Evolutionary conservation across 2,797 vertebrate species (phyloP).

Genomic region (Manis crassicaudata): DNA sequence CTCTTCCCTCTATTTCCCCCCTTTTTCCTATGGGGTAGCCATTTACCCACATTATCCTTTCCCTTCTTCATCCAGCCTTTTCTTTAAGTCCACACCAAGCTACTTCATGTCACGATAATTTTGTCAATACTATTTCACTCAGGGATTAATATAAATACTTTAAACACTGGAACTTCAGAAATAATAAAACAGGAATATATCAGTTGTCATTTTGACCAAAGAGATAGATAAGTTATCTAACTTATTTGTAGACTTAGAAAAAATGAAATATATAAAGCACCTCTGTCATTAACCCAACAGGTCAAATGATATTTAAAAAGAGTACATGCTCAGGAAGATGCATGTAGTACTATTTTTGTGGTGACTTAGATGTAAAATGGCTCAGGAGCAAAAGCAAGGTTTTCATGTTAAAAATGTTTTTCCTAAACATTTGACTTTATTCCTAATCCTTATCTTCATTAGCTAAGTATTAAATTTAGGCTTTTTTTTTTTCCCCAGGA

Average conservation of each 20-base stretch:
- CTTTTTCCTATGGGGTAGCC: neutral
- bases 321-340: neutral
- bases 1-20: neutral
- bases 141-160: neutral
- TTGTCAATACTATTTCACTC: neutral
- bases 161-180: neutral
- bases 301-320: neutral
- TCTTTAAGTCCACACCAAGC: neutral
- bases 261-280: slow-evolving; percentile 13
- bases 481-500: neutral
- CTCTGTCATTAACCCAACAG: slow-evolving; percentile 9
- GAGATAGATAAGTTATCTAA: neutral
- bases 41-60: neutral
- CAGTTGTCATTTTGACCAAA: slow-evolving; percentile 21
- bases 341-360: slow-evolving; percentile 14
- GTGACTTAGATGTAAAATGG: slow-evolving; percentile 25
- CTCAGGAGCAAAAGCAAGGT: neutral
- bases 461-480: slow-evolving; percentile 22
- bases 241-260: slow-evolving; percentile 33
- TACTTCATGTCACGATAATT: neutral
- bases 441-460: neutral
- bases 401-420: slow-evolving; percentile 6
- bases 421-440: slow-evolving; percentile 3
- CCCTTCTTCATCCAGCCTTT: neutral
- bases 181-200: neutral